A percentile compares a stretch with the other conserved stretches of the same genome.
Conservation (phyloP, 2,888 invertebrate species). For the Tachina lurida region DNA sequence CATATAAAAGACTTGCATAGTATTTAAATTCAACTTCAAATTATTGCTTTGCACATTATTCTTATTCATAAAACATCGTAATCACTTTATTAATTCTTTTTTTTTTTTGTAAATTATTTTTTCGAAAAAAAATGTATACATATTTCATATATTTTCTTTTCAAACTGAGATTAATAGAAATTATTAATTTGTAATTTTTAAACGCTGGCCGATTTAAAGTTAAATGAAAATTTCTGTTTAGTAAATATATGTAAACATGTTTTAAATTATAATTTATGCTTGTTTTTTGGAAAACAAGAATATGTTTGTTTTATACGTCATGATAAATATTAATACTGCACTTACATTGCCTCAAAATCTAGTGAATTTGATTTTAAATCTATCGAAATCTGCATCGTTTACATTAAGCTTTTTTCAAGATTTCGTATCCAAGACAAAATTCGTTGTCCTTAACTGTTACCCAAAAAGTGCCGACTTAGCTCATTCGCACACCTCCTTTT, state of each 20-base stretch:
- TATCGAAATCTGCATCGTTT: too few relatives aligned
- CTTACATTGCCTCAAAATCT: too few relatives aligned
- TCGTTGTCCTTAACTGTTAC: too few relatives aligned
- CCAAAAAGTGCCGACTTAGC: too few relatives aligned
- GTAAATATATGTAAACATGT: constrained; percentile 6
- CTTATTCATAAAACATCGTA: constrained; percentile 1
- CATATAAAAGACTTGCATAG: constrained; percentile 42
- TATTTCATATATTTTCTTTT: constrained; percentile 19
- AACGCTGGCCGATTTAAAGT: constrained; percentile 67
- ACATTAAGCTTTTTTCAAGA: too few relatives aligned
- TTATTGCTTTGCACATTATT: background rate
- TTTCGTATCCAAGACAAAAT: too few relatives aligned
- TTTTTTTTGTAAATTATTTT: constrained; percentile 3
- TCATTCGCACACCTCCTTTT: too few relatives aligned
- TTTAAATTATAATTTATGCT: background rate
- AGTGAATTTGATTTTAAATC: too few relatives aligned
- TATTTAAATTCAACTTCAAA: constrained; percentile 39
- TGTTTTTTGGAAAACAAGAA: background rate
- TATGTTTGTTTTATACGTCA: background rate
- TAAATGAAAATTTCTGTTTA: constrained; percentile 37
- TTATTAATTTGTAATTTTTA: constrained; percentile 53
- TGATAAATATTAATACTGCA: too few relatives aligned
- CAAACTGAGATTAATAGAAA: constrained; percentile 63
- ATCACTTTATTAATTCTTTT: constrained; percentile 38
- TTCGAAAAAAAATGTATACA: background rate